These are phyloP conservation scores for Grus americana DNA, from an alignment of 2,113 vertebrate genomes.

Conservation along the genomic window DNA sequence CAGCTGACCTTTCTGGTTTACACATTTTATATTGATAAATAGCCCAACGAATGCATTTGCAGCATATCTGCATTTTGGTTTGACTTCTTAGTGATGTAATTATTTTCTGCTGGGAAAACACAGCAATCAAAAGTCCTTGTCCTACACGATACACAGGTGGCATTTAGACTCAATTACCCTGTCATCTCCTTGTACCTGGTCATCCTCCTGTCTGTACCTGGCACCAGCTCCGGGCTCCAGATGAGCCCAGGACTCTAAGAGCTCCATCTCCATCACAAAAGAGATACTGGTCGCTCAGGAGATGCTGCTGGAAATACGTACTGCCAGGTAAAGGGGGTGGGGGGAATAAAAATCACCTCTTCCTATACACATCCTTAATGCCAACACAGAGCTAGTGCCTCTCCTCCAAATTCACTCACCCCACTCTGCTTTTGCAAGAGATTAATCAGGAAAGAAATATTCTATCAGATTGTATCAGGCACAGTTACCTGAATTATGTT, in stretches of 20 bases:
- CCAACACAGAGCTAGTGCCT: background rate
- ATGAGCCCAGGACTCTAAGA: background rate
- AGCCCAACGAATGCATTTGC: background rate
- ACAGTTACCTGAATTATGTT: background rate
- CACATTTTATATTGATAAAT: slow-evolving; percentile 49
- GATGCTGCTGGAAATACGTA: background rate
- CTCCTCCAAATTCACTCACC: background rate
- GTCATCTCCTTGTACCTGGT: background rate
- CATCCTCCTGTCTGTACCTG: background rate
- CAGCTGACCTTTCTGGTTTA: slow-evolving; percentile 39
- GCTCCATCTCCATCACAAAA: background rate
- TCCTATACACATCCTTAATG: background rate
- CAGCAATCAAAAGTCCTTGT: rapidly evolving
- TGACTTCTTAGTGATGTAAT: background rate
- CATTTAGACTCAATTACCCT: background rate
- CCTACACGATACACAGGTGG: rapidly evolving
- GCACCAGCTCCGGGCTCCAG: background rate
- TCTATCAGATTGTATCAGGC: background rate
- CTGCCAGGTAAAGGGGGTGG: background rate
- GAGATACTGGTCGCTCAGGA: background rate
- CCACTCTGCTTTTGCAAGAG: background rate
- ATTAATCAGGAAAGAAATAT: background rate
- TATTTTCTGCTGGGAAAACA: background rate
- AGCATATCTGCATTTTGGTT: background rate
- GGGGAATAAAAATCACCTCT: background rate